Evolutionary conservation across 1,140 invertebrate species (phyloP), one percentile per base, ranked within the genome.

Genomic region (Lepidostoma basale): DNA sequence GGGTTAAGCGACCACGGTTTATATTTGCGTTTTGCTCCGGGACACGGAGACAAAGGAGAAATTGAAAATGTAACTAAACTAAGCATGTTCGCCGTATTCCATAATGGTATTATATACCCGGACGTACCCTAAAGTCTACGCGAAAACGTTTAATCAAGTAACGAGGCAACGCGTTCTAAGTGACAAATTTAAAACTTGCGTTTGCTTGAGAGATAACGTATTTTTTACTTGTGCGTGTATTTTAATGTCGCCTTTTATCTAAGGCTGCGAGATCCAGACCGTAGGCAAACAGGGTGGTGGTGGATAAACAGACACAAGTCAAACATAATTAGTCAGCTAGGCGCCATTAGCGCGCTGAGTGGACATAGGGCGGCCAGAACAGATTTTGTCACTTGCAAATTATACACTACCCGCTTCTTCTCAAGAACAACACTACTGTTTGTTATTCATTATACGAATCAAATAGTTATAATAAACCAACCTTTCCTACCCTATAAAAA

Each of bases 281-380:
- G 10, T 8, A 20, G 22, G 30, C 54, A 59, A 59, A 59, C 54
- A 59, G 54, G 33, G 54, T 59, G 36, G 54, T 23, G 22, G 30
- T n/a, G 54, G 18, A 23, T 40, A 59, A 59, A 59, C 54, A 59
- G 49, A 39, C 54, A 39, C 54, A 59, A 59, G 54, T 40, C 54
- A 59, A 59, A 59, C 54, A 59, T 59, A 59, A 59, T 59, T 59
- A 59, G 54, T 59, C 54, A 59, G 36, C 54, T 20, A 59, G 54
- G 54, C 36, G 54, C 54, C 54, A 59, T 59, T 59, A 59, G 54
- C 16, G 54, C n/a, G n/a, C 14, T 8, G 10, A 36, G 54, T 59
- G 54, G 54, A 59, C 54, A 59, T 33, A 40, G n/a, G 30, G 30
- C 18, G 22, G 16, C 18, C 54, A 14, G 49, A 28, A 54, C 26